Evolutionary conservation across 2,888 invertebrate species (phyloP), one percentile per base, ranked within the genome.

Genomic region (Pachymerium ferrugineum): DNA sequence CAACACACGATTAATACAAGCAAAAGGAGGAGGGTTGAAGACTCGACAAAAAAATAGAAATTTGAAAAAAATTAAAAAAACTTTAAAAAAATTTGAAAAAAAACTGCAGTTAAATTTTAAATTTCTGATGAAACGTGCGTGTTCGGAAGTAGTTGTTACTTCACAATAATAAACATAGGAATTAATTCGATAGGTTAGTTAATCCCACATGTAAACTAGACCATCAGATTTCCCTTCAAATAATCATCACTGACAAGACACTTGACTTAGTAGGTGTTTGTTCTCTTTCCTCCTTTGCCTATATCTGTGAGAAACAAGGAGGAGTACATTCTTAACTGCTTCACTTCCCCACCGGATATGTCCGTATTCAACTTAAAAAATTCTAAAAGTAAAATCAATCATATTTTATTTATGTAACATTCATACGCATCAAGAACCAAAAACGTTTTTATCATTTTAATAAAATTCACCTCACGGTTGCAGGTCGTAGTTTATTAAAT

Each of bases 401-500:
- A 10, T 14, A 42, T 1, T 54, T 22, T 54, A 22, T 54, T 54
- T 25, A 47, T 19, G 4, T 16, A 47, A 47, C 14, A n/a, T n/a
- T n/a, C n/a, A n/a, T n/a, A n/a, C n/a, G n/a, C n/a, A n/a, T n/a
- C n/a, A n/a, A n/a, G n/a, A n/a, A n/a, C n/a, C n/a, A n/a, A n/a
- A n/a, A n/a, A n/a, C n/a, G n/a, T n/a, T n/a, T n/a, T n/a, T n/a
- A n/a, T n/a, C n/a, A n/a, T n/a, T n/a, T n/a, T n/a, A n/a, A n/a
- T n/a, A n/a, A 47, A 47, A 54, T 54, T 54, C 54, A 54, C 25
- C 62, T 62, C 28, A 25, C 12, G 62, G 28, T 28, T 62, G 62
- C 28, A 62, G 28, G 62, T 62, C 25, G 62, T 28, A 62, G 62
- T 62, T 62, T 62, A 62, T 62, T 62, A 62, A 28, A 62, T 62